Evolutionary conservation across 1,140 invertebrate genomes (phyloP), one percentile per base, ranked within the genome.

Genomic region (Reticulitermes speratus): DNA sequence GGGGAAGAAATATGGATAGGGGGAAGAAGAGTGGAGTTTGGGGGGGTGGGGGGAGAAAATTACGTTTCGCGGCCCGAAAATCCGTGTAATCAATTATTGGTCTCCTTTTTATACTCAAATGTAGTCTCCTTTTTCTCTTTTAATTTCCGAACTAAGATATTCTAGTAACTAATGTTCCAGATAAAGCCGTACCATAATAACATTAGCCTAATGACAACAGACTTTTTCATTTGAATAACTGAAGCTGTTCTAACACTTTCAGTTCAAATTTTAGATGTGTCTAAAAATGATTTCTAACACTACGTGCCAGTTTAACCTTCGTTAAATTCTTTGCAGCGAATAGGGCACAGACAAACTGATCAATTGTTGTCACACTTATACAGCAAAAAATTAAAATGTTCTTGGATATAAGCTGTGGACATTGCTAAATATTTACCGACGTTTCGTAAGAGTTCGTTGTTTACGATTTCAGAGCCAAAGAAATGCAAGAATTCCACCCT

Each of bases 1-100:
- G 65, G 65, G 65, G 65, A 75, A 75, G n/a, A 14, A 75, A 75
- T 75, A 75, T 75, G 65, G n/a, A 75, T 75, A 30, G 65, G 14
- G n/a, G 14, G 65, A 75, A 30, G n/a, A 30, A 30, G 25, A 9
- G 25, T 30, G 14, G 65, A 14, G n/a, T 75, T 75, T 75, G 25
- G 8, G 65, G 25, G 55, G 55, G 55, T 8, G 55, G 55, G 14
- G 65, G 65, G 14, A 75, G 65, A 75, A 75, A 75, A 75, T 75
- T 75, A 75, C 65, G n/a, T 75, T 30, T 75, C 65, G 25, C 25
- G 65, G 65, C 65, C 25, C 65, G 25, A 30, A 75, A 75, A 75
- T 75, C 65, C 65, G 65, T 75, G 65, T 75, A 75, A 75, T 75
- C 65, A 75, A 75, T 75, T 75, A 75, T 75, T 75, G 65, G 65